Conservation (phyloP, 1,140 invertebrate genomes). For the Drosophila pallidifrons region DNA sequence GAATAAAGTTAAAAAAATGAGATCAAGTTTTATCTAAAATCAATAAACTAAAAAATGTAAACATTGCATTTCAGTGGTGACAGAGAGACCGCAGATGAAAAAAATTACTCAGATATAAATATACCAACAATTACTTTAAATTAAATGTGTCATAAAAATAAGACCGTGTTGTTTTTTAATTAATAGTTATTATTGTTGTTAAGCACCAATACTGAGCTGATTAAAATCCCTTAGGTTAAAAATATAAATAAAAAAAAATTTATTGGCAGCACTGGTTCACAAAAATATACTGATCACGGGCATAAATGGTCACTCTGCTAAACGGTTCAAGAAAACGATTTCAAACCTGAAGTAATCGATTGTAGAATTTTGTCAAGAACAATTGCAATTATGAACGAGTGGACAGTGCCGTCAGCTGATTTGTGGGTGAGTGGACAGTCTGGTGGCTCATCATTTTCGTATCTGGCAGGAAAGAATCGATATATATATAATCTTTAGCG, state of each 20-base stretch:
- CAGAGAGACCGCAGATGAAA: neutral
- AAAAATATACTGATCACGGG: neutral
- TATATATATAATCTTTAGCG: slow-evolving; percentile 43
- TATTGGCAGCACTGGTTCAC: neutral
- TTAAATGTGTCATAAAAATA: too few species aligned
- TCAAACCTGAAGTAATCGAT: slow-evolving; percentile 14
- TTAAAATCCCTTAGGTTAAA: neutral
- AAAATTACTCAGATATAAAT: too few species aligned
- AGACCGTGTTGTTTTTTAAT: too few species aligned
- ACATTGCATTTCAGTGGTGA: neutral
- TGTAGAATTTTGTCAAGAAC: slow-evolving; percentile 32
- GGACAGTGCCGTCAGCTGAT: slow-evolving; percentile 35
- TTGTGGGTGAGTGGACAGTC: slow-evolving; percentile 35
- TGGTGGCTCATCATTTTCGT: slow-evolving; percentile 53
- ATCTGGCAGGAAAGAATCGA: slow-evolving; percentile 42
- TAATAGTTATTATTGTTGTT: too few species aligned
- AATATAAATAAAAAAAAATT: slow-evolving; percentile 5
- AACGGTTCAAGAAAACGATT: slow-evolving; percentile 12
- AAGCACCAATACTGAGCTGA: too few species aligned
- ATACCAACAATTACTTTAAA: too few species aligned
- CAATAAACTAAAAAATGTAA: too few species aligned
- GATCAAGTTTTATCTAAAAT: neutral
- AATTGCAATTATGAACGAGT: slow-evolving; percentile 25
- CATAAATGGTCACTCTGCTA: neutral
- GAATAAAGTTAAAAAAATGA: slow-evolving; percentile 42